Percentiles rank a stretch among this genome's conserved stretches.
Evolutionary conservation across 37 sponge, comb jelly and placozoan species (phyloP).

Genomic region (Mnemiopsis leidyi): DNA sequence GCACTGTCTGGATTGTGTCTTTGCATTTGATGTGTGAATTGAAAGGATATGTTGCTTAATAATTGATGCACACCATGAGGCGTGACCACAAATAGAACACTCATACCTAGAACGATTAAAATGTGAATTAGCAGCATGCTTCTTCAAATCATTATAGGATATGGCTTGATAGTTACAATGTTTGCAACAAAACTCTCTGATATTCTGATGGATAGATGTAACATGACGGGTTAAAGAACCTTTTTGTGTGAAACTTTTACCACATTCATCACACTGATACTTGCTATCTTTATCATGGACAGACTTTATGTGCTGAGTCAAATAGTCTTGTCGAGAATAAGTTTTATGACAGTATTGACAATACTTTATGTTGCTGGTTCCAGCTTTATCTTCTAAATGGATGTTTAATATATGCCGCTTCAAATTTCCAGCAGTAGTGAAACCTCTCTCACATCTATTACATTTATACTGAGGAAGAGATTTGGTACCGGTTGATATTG

Average conservation of each 20-base stretch:
- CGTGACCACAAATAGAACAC: constrained; percentile 37
- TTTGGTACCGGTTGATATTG: not conserved
- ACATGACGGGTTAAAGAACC: constrained; percentile 44
- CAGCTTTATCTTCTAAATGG: not conserved
- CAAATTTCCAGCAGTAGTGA: constrained; percentile 21
- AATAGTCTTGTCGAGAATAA: constrained; percentile 27
- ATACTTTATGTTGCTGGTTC: not conserved
- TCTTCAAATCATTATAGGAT: constrained; percentile 51
- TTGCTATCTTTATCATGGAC: not conserved
- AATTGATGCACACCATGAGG: not conserved
- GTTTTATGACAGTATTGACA: constrained; percentile 48
- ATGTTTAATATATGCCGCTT: constrained; percentile 49
- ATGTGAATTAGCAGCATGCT: constrained; percentile 19
- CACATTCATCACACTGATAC: not conserved
- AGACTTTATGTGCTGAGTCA: constrained; percentile 22
- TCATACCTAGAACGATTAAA: constrained; percentile 24
- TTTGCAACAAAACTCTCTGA: constrained; percentile 16
- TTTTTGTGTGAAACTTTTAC: constrained; percentile 33
- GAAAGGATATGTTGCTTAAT: not conserved
- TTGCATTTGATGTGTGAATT: not conserved
- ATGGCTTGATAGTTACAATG: constrained; percentile 1
- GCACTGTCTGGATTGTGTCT: not conserved
- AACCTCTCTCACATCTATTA: constrained; percentile 20
- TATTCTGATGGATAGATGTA: not conserved
- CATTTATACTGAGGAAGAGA: not conserved